Percentiles rank a stretch among this genome's conserved stretches.
These are phyloP conservation scores for Empis stercorea DNA, from an alignment of 2,888 invertebrate genomes.

Conservation along the genomic window DNA sequence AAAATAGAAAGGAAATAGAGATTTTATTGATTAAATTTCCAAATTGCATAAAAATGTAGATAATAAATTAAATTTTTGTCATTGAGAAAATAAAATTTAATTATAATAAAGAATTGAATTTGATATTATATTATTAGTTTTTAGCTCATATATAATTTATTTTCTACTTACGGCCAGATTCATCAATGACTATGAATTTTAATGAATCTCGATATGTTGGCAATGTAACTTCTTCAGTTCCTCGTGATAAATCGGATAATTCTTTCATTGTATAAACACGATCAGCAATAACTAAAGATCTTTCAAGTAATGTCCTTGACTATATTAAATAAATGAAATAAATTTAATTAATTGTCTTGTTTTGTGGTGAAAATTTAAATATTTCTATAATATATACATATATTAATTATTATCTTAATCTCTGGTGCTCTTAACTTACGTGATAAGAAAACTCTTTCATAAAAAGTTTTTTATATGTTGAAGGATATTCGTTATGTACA, in stretches of 20 bases:
- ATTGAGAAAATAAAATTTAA: too few species aligned
- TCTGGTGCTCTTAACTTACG: slow-evolving; percentile 46
- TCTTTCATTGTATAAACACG: slow-evolving; percentile 67
- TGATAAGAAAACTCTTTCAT: slow-evolving; percentile 69
- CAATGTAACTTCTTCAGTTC: slow-evolving; percentile 44
- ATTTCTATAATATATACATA: background rate
- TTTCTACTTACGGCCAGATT: slow-evolving; percentile 54
- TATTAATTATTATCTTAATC: background rate
- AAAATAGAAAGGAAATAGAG: too few species aligned
- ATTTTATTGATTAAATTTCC: too few species aligned
- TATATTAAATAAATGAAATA: slow-evolving; percentile 32
- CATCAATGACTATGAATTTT: slow-evolving; percentile 60
- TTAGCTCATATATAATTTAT: background rate
- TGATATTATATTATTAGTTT: too few species aligned
- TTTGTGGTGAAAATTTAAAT: too few species aligned
- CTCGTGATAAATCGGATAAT: slow-evolving; percentile 36
- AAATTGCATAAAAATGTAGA: too few species aligned
- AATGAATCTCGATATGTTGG: slow-evolving; percentile 61
- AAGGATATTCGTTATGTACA: slow-evolving; percentile 59
- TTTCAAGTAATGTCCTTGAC: slow-evolving; percentile 72
- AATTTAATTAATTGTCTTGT: background rate
- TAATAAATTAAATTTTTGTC: too few species aligned
- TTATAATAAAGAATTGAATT: too few species aligned
- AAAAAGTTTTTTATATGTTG: slow-evolving; percentile 72
- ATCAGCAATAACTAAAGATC: slow-evolving; percentile 74